Percentiles rank a stretch among this genome's conserved stretches.
Evolutionary conservation across 2,888 invertebrate genomes (phyloP).

Genomic region (Drosophila pegasa): DNA sequence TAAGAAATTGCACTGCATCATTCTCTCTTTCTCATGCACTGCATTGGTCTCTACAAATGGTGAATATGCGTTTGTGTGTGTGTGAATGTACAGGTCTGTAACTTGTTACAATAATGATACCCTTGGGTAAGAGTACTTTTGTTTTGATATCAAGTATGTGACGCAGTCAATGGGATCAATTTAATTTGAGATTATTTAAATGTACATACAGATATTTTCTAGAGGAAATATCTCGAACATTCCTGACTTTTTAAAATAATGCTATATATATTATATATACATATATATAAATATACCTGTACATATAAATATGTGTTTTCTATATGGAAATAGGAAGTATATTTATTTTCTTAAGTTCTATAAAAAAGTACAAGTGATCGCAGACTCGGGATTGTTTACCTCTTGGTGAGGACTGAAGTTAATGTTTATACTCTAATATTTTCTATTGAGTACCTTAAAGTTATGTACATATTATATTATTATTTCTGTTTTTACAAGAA

Average conservation of each 20-base stretch:
- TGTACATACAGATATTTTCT: background rate
- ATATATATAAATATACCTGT: background rate
- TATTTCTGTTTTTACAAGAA: background rate
- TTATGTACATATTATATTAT: conserved; percentile 35
- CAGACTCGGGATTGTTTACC: no score
- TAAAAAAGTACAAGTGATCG: background rate
- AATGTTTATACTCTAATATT: background rate
- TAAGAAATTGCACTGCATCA: conserved; percentile 15
- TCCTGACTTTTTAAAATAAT: background rate
- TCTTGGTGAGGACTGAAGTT: background rate
- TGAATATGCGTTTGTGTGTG: background rate
- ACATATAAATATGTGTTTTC: no score
- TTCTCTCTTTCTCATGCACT: conserved; percentile 29
- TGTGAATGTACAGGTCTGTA: conserved; percentile 7
- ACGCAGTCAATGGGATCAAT: background rate
- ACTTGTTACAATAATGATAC: conserved; percentile 21
- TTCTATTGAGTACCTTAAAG: conserved; percentile 34
- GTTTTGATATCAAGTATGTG: background rate
- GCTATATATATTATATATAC: background rate
- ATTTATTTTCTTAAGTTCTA: background rate
- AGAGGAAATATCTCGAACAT: background rate
- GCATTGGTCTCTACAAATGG: conserved; percentile 64
- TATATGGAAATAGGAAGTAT: background rate
- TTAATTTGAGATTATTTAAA: background rate
- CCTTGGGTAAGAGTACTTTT: background rate